These are phyloP conservation scores for Myiopsitta monachus DNA, from an alignment of 2,113 vertebrate species.

Conservation along the genomic window DNA sequence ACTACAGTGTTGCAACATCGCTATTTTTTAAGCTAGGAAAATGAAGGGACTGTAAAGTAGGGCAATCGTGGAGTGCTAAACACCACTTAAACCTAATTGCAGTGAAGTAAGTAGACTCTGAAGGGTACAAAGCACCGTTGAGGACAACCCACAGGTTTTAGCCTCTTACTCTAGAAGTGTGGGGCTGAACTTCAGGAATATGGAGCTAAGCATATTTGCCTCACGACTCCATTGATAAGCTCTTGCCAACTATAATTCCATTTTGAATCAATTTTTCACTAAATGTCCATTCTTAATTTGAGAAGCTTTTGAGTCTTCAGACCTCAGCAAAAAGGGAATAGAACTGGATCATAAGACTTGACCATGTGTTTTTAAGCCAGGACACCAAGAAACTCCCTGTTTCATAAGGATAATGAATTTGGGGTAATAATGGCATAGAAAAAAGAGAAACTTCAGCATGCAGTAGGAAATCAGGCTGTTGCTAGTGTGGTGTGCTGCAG, in stretches of 20 bases:
- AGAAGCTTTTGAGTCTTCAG: neutral
- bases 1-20: constrained; percentile 49
- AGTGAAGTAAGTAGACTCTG: neutral
- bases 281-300: neutral
- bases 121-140: neutral
- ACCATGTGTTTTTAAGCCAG: neutral
- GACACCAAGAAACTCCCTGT: neutral
- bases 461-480: neutral
- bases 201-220: neutral
- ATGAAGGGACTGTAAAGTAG: constrained; percentile 31
- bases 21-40: constrained; percentile 44
- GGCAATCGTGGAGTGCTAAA: constrained; percentile 25
- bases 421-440: neutral
- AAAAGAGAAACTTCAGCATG: neutral
- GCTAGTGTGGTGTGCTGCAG: neutral
- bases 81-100: neutral
- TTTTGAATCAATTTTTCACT: neutral
- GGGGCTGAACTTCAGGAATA: neutral
- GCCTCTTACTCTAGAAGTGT: neutral
- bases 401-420: neutral
- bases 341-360: neutral
- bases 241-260: neutral
- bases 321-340: neutral
- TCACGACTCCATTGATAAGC: neutral
- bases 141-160: neutral